Conservation (phyloP, 2,113 vertebrate species). For the Pteruthius melanotis region DNA sequence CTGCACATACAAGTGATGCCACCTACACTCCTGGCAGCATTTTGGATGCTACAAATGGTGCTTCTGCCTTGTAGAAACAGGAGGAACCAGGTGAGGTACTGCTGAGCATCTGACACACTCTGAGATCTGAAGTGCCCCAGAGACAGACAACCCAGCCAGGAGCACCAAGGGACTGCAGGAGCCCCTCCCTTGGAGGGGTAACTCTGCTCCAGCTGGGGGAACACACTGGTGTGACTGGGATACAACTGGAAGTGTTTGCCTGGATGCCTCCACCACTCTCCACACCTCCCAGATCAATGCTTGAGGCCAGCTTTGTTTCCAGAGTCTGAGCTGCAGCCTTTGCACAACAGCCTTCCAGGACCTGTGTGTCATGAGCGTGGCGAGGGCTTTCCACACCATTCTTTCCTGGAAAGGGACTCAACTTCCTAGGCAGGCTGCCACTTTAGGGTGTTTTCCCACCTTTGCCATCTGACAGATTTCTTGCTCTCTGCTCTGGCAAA, state of each 20-base stretch:
- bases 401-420: background rate
- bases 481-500: background rate
- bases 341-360: background rate
- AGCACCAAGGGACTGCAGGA: background rate
- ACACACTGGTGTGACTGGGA: background rate
- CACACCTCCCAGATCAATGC: accelerated
- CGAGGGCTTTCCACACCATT: background rate
- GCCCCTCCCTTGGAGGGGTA: background rate
- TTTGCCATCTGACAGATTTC: background rate
- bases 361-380: accelerated
- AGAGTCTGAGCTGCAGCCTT: background rate
- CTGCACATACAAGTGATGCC: background rate
- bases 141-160: accelerated
- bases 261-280: background rate
- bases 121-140: background rate
- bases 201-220: background rate
- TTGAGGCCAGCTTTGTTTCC: background rate
- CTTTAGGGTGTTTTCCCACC: background rate
- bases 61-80: background rate
- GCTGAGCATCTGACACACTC: background rate
- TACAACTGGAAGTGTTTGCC: accelerated
- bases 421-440: background rate
- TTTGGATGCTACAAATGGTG: background rate
- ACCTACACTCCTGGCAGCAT: background rate
- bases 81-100: background rate